Base-by-base conservation (phyloP, 2,888 invertebrate genomes). In the Conus canariensis region DNA sequence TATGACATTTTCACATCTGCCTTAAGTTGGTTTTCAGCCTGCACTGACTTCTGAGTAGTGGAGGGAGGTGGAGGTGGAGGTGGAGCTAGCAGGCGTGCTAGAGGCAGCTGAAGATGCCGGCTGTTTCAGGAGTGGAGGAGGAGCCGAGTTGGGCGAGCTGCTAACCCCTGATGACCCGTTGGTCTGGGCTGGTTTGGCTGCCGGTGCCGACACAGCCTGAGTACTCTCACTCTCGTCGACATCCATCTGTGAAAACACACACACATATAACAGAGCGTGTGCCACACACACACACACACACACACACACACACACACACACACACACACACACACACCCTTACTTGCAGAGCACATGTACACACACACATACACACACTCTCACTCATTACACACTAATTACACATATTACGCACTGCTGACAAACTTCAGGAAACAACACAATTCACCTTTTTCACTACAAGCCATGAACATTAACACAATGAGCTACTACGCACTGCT, bases 121-220 rank as follows among this genome's bases (percentile, higher is more conserved):
- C 90, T 95, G 94, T 93, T 95, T 95, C 19, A 95, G 91, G 56
- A 94, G 92, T 60, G 95, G 95, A 16, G 70, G 19, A 16, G 16
- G 16, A 19, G 70, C 19, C 8, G 70, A 22, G 70, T 16, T 70
- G 22, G 70, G 64, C 2, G 86, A 67, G 45, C 87, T 85, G 70
- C 82, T 90, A 25, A 56, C 80, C 19, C 45, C 60, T 59, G 90
- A 59, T 59, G 85, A 45, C 58, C 88, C 83, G 67, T 87, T 89
- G 58, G 88, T 77, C 90, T 88, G 93, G 60, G 90, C 87, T 56
- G 92, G 91, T n/a, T 91, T 90, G 30, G 91, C 80, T 60, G 93
- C 77, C 60, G 87, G 90, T n/a, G 93, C 90, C 14, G 93, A 7
- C 9, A 22, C 10, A 14, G 77, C 10, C 45, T 30, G 30, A 19